These are phyloP conservation scores for Geotrypetes seraphini DNA, from an alignment of 2,797 vertebrate genomes.

Conservation along the genomic window DNA sequence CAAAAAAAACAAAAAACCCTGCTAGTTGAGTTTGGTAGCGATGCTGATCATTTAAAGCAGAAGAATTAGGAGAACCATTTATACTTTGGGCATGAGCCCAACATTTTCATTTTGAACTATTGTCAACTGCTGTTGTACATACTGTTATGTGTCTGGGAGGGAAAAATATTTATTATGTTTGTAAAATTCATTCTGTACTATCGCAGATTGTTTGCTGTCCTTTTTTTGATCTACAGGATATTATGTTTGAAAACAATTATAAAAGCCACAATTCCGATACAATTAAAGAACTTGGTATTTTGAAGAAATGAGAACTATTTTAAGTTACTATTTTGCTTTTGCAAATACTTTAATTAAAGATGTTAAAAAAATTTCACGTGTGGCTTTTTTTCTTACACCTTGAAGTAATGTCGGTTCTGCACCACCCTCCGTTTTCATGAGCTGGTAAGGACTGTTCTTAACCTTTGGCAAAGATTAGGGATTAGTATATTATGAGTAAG, in stretches of 20 bases:
- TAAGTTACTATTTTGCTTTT: slow-evolving; percentile 82
- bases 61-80: slow-evolving; percentile 34
- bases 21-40: too few species aligned
- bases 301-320: slow-evolving; percentile 76
- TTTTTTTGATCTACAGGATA: slow-evolving; percentile 64
- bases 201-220: slow-evolving; percentile 69
- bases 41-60: slow-evolving; percentile 40
- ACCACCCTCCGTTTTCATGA: too few species aligned
- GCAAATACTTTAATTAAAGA: slow-evolving; percentile 80
- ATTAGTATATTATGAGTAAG: too few species aligned
- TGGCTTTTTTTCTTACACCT: too few species aligned
- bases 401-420: too few species aligned
- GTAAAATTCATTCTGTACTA: slow-evolving; percentile 72
- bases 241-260: slow-evolving; percentile 67
- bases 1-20: too few species aligned
- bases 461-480: too few species aligned
- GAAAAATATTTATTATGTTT: slow-evolving; percentile 78
- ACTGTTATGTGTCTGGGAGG: slow-evolving; percentile 66
- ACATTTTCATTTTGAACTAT: slow-evolving; percentile 62
- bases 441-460: too few species aligned
- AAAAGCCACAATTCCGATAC: slow-evolving; percentile 71
- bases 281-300: slow-evolving; percentile 72
- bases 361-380: slow-evolving; percentile 54
- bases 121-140: slow-evolving; percentile 76
- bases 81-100: slow-evolving; percentile 27